Evolutionary conservation across 2,797 vertebrate genomes (phyloP), one percentile per base, ranked within the genome.

Genomic region (Syngnathus rostellatus): DNA sequence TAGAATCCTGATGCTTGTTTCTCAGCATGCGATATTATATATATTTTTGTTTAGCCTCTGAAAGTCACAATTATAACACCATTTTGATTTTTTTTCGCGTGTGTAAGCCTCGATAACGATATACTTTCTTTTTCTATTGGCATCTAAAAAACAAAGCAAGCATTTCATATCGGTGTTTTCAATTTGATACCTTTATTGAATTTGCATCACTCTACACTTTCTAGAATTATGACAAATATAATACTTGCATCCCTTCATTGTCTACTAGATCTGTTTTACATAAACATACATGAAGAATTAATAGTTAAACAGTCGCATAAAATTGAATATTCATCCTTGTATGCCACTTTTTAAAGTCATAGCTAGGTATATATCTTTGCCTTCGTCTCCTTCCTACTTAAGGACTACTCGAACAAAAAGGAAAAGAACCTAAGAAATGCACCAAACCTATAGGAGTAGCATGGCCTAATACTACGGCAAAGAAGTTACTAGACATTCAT

Each of bases 191-290:
- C 87, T 92, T 91, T 91, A 91, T 91, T 89, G 81, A 89, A 85
- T 89, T 65, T 87, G 85, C 86, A 89, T 89, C 83, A 90, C 90
- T 92, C 89, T 91, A 94, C 90, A 92, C 91, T 69, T 78, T 88
- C 90, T 92, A 91, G 90, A 91, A 92, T 92, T 90, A 90, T 85
- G 91, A 91, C 89, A 89, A 87, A 91, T 89, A 88, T 89, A 88
- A 86, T 89, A 92, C 87, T 90, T 90, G 90, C 90, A 90, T 92
- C 88, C 89, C 88, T 91, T 90, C 89, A 86, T 88, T 87, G 85
- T 92, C 89, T 89, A 92, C 82, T 84, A 89, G 89, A 87, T 70
- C 37, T 41, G 60, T 54, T 64, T 64, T 64, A 91, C 89, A 83
- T 86, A 91, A 92, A 92, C 91, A 91, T 90, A 92, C 88, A 88